Percentiles rank a stretch among this genome's conserved stretches.
These are phyloP conservation scores for Leptopilina myrica DNA, from an alignment of 2,888 invertebrate genomes.

Conservation along the genomic window DNA sequence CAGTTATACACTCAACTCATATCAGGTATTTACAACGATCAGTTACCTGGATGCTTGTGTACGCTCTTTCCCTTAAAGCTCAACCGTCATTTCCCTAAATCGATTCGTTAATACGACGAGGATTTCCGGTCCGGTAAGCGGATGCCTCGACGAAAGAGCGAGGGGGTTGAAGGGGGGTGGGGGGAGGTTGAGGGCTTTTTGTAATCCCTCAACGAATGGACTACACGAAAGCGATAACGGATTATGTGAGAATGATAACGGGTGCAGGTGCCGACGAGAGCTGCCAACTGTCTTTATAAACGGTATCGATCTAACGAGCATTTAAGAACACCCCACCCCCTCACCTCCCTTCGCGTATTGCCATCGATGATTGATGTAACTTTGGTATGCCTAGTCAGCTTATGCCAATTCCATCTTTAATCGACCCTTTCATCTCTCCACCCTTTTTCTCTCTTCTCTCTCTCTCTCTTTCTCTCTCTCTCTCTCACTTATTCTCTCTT, in stretches of 20 bases:
- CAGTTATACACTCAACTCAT: too few relatives aligned
- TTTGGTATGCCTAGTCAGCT: slow-evolving; percentile 18
- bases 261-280: slow-evolving; percentile 49
- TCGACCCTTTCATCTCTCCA: neutral
- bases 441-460: too few relatives aligned
- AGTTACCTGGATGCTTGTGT: neutral
- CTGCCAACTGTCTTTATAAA: slow-evolving; percentile 48
- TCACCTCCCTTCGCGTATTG: slow-evolving; percentile 21
- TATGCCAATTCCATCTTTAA: slow-evolving; percentile 1
- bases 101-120: slow-evolving; percentile 26
- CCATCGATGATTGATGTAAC: slow-evolving; percentile 20
- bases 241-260: slow-evolving; percentile 54
- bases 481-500: too few relatives aligned
- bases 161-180: slow-evolving; percentile 35
- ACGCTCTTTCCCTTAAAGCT: neutral
- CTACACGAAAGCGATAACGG: slow-evolving; percentile 47
- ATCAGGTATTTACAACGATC: neutral
- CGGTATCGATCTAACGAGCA: slow-evolving; percentile 53
- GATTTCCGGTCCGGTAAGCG: slow-evolving; percentile 28
- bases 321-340: slow-evolving; percentile 47
- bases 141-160: neutral
- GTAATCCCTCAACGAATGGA: slow-evolving; percentile 41
- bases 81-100: neutral
- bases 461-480: too few relatives aligned
- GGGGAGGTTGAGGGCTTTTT: slow-evolving; percentile 46